Evolutionary conservation across 2,113 vertebrate species (phyloP), one percentile per base, ranked within the genome.

Genomic region (Callithrix jacchus): DNA sequence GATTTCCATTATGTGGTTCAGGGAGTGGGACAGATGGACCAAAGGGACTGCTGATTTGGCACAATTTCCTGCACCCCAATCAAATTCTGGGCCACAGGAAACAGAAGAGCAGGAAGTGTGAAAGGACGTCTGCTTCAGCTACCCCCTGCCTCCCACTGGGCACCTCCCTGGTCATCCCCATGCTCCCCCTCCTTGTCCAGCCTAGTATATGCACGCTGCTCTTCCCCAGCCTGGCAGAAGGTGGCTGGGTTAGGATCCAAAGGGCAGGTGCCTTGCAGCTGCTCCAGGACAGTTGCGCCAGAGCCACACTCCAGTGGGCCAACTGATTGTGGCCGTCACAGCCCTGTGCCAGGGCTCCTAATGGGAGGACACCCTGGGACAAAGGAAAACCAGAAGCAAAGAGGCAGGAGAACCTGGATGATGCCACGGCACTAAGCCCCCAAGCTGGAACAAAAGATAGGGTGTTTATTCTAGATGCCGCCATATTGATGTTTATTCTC

Each of bases 61-160:
- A 96, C 92, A 89, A 94, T 97, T 81, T 87, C 89, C 49, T 40
- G 47, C 70, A 94, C 85, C 88, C 81, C 91, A 81, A 64, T 93
- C 87, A 93, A 92, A 95, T 96, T 97, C 87, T 96, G 77, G 97
- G 96, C 97, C 97, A 95, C 96, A 97, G 97, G 97, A 98, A 98
- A 92, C 83, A 97, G 92, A 97, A 97, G 91, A 74, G 97, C 94
- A 95, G 96, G 97, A 98, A 98, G 80, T 95, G 82, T 80, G 49
- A 95, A 94, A 94, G 92, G 92, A 76, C 92, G 97, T 96, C 95
- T 97, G 93, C 89, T 86, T 92, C 49, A 83, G 40, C 49, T 93
- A 56, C 49, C 61, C 70, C 58, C 61, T 32, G 27, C 61, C 40
- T 5, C 35, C 18, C 54, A 32, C 47, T 17, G 70, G 84, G 87